These are phyloP conservation scores for Cavia aperea DNA, from an alignment of 2,113 vertebrate species.

Conservation along the genomic window DNA sequence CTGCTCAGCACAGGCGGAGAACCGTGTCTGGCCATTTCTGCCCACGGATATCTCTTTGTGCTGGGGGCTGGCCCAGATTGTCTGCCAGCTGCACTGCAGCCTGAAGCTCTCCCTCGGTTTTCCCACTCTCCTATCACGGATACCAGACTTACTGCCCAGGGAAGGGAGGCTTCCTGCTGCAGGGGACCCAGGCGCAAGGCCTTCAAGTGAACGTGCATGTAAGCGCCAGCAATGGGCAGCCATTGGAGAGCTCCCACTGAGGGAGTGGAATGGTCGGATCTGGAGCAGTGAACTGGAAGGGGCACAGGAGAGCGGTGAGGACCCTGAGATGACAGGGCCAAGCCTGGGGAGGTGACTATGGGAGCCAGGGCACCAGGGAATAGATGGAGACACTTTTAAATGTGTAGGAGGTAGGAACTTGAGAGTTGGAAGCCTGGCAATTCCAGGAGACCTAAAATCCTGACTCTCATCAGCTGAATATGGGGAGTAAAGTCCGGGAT, in stretches of 20 bases:
- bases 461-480: neutral
- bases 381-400: neutral
- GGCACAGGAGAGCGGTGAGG: neutral
- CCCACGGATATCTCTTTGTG: neutral
- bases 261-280: neutral
- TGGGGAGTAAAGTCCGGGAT: neutral
- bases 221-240: neutral
- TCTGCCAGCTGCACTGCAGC: too few relatives aligned
- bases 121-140: neutral
- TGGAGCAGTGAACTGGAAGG: neutral
- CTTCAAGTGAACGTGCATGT: neutral
- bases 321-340: neutral
- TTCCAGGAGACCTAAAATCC: neutral
- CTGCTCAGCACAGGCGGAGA: neutral
- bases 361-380: neutral
- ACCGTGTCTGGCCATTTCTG: neutral
- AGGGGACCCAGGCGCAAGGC: neutral
- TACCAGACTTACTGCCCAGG: neutral
- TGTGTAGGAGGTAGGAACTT: neutral
- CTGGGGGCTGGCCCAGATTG: neutral
- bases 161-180: neutral
- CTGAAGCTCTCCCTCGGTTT: neutral
- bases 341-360: too few relatives aligned
- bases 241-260: neutral
- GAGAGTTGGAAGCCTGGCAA: neutral